phyloP scores from a whole-genome alignment of 1,140 invertebrate genomes.

The Neodiprion virginianus region DNA sequence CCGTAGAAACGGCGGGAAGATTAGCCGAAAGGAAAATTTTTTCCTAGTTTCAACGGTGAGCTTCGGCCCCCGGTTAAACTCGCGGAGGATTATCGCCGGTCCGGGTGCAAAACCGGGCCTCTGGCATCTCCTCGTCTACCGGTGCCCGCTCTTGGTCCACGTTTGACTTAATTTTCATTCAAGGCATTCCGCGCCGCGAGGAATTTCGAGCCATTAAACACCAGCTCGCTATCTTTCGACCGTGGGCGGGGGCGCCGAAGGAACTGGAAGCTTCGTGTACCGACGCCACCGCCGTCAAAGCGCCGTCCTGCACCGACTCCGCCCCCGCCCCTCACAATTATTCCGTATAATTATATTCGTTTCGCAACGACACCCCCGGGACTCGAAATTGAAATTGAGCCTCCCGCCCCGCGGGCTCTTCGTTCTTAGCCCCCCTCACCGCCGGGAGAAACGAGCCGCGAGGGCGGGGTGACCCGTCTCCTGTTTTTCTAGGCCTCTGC shows the following conservation, averaged over 20 bases:
- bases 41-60: not conserved
- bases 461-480: not conserved
- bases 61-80: not conserved
- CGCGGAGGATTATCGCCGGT: not conserved
- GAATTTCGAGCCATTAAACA: constrained; percentile 59
- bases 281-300: not conserved
- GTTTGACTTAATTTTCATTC: constrained; percentile 60
- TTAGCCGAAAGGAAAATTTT: no score
- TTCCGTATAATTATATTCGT: constrained; percentile 64
- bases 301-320: not conserved
- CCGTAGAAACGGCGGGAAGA: no score
- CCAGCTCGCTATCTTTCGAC: constrained; percentile 57
- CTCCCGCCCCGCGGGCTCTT: constrained; percentile 18
- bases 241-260: not conserved
- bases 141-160: constrained; percentile 15
- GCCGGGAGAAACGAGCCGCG: constrained; percentile 19
- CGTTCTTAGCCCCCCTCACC: constrained; percentile 36
- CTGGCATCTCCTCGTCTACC: not conserved
- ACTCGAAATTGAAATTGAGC: constrained; percentile 59
- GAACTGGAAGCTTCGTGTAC: not conserved
- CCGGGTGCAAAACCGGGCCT: not conserved
- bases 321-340: constrained; percentile 54
- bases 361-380: constrained; percentile 60
- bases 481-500: constrained; percentile 4
- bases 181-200: constrained; percentile 50